Percentiles rank a stretch among this genome's conserved stretches.
These are phyloP conservation scores for Diaphora mendica DNA, from an alignment of 2,888 invertebrate genomes.

Conservation along the genomic window DNA sequence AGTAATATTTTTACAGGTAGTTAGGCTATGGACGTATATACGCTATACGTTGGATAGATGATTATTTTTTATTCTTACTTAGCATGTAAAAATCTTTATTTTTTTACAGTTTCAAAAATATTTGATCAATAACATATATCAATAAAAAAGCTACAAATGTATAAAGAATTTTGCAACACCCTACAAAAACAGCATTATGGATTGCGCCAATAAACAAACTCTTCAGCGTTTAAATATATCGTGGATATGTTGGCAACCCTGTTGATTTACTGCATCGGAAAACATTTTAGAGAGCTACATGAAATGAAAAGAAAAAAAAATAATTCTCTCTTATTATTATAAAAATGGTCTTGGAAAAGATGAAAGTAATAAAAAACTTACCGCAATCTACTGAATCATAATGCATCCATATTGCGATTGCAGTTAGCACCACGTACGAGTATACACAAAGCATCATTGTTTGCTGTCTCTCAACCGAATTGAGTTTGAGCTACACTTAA, in stretches of 20 bases:
- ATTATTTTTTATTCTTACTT: background rate
- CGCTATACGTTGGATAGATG: no score
- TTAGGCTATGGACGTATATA: no score
- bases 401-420: slow-evolving; percentile 47
- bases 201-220: background rate
- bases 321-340: background rate
- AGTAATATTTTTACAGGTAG: no score
- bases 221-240: background rate
- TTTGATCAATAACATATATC: background rate
- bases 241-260: background rate
- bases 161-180: background rate
- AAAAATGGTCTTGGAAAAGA: background rate
- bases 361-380: slow-evolving; percentile 31
- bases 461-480: slow-evolving; percentile 15
- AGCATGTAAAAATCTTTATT: no score
- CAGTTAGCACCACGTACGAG: slow-evolving; percentile 51
- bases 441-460: slow-evolving; percentile 56
- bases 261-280: background rate
- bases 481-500: slow-evolving; percentile 31
- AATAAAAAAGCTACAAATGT: background rate
- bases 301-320: background rate
- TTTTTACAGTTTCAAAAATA: background rate
- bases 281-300: background rate
- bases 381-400: slow-evolving; percentile 51
- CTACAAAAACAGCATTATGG: background rate